phyloP scores from a whole-genome alignment of 2,113 vertebrate species.

The Neomonachus schauinslandi region DNA sequence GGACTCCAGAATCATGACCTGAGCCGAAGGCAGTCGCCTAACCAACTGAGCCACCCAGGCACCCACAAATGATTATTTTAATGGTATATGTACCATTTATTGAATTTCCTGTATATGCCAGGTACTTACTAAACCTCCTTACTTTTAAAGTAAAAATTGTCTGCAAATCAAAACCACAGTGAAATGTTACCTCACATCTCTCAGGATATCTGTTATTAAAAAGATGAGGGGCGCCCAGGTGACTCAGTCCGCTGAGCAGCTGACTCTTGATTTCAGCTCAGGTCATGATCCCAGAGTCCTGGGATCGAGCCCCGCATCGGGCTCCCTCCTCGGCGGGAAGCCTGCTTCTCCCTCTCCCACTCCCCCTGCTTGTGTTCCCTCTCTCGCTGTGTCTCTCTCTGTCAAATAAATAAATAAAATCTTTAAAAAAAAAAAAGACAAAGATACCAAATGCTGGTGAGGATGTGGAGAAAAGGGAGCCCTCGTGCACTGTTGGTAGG shows the following conservation, averaged over 20 bases:
- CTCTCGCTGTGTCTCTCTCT: not conserved
- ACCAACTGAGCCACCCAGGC: no score
- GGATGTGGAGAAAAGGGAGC: not conserved
- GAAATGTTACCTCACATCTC: not conserved
- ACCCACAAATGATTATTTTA: not conserved
- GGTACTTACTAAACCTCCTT: not conserved
- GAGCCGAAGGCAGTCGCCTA: no score
- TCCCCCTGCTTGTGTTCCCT: not conserved
- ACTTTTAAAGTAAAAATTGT: not conserved
- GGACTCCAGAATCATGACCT: no score
- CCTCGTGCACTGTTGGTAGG: not conserved
- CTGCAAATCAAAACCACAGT: not conserved
- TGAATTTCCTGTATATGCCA: not conserved
- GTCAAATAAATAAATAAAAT: not conserved
- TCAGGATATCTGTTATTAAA: not conserved
- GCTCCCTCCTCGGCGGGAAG: not conserved
- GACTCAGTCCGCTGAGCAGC: not conserved
- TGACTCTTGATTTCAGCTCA: not conserved
- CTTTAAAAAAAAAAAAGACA: not conserved
- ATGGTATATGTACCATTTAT: not conserved
- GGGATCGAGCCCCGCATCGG: not conserved
- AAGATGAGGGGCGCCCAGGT: not conserved
- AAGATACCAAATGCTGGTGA: not conserved
- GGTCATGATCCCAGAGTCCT: not conserved
- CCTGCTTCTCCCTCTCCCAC: not conserved